Base-by-base conservation (phyloP, 2,113 vertebrate species). In the Brachyistius frenatus region DNA sequence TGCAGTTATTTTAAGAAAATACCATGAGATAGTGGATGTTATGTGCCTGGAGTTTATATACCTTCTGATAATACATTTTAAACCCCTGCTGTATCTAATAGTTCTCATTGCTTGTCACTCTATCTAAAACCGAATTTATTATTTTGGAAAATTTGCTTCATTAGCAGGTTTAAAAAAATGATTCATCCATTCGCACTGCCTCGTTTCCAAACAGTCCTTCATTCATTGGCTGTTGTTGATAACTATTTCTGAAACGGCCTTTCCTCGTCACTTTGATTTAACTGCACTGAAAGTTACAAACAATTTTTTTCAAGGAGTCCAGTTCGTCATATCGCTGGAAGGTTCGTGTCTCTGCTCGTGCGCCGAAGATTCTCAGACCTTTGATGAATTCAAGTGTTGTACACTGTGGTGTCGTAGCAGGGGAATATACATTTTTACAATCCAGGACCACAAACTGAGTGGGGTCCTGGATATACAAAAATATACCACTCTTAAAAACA, bases 231-330 rank as follows among this genome's bases (percentile, higher is more conserved):
- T 16, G 36, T 35, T 57, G 9, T 31, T 69, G 32, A 32, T 69
- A 33, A 46, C 57, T 46, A 57, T 57, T 69, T 69, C 31, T 46
- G 37, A 69, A 55, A 68, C 41, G 13, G 13, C 23, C 33, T 68
- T 68, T 16, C 31, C 2, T 13, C 14, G 47, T 71, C 31, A 60
- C 55, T 71, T 39, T n/a, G 53, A 23, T 44, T 58, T 52, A 23
- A 15, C n/a, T 55, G 53, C 4, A 61, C 41, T 49, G 54, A 58
- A 49, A 58, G 15, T 57, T 31, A 69, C 53, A 68, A 44, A 53
- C 53, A 36, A n/a, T 2, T 36, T 36, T 58, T 3, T 58, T n/a
- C 7, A 55, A 55, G 53, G 31, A 32, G 23, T 23, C n/a, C 37
- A 11, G 2, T 11, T 3, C 58, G 41, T 61, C 37, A 58, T 37